Conservation (phyloP, 2,113 vertebrate species). For the Piaya cayana region DNA sequence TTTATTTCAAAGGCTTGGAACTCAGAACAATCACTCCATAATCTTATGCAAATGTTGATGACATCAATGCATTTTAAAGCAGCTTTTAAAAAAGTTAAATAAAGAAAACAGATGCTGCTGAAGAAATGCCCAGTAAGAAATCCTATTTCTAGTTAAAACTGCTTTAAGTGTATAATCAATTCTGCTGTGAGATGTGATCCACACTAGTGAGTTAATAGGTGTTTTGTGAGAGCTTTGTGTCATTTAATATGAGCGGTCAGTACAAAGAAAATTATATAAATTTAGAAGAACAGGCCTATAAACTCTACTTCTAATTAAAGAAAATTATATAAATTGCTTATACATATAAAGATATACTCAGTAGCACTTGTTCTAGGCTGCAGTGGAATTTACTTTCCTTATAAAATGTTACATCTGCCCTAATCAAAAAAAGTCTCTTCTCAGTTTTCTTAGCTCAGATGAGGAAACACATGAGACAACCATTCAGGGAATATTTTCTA, state of each 20-base stretch:
- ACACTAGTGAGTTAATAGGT: not conserved
- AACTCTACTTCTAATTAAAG: not conserved
- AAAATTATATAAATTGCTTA: not conserved
- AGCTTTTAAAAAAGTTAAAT: constrained; percentile 37
- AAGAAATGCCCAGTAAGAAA: not conserved
- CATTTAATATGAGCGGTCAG: not conserved
- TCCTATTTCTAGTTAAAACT: constrained; percentile 18
- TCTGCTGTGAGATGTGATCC: not conserved
- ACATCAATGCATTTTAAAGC: not conserved
- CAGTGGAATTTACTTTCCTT: not conserved
- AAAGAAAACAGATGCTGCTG: constrained; percentile 20
- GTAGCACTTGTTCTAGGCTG: not conserved
- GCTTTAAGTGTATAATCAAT: not conserved
- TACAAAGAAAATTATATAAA: not conserved
- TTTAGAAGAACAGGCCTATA: not conserved
- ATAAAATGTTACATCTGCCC: not conserved
- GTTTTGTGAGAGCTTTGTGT: not conserved
- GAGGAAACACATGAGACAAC: not conserved
- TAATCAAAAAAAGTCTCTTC: not conserved
- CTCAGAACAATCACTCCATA: not conserved
- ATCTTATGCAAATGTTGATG: constrained; percentile 11
- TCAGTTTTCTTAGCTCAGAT: not conserved
- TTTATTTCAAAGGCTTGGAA: constrained; percentile 8
- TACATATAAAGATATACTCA: not conserved
- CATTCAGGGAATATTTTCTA: not conserved